phyloP scores from a whole-genome alignment of 2,113 vertebrate species.

The Ameiurus melas region DNA sequence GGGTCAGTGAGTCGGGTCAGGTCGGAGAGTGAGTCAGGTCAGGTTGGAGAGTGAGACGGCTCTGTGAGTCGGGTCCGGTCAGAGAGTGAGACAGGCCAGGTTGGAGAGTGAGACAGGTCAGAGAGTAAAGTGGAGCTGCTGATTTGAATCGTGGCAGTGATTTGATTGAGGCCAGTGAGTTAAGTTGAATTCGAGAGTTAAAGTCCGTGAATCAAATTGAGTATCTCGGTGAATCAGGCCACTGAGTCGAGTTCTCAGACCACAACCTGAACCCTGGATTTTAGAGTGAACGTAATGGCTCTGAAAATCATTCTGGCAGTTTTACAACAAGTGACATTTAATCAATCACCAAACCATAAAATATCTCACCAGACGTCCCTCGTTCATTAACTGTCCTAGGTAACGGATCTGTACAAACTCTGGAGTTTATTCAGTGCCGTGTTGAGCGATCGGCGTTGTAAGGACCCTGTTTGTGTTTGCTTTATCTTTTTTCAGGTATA shows the following conservation, averaged over 20 bases:
- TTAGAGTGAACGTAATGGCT: background rate
- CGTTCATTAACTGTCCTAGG: background rate
- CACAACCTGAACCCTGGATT: background rate
- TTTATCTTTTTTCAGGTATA: conserved; percentile 67
- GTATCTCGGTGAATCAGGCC: background rate
- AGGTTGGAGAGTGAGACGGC: background rate
- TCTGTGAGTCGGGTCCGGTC: background rate
- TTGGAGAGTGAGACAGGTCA: background rate
- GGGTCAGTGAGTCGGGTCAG: background rate
- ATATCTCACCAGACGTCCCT: background rate
- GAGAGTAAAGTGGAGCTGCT: background rate
- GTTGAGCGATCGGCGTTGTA: background rate
- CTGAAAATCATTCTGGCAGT: background rate
- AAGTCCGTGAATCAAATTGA: background rate
- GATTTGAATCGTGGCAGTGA: background rate
- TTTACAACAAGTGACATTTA: background rate
- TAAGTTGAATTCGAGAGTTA: no score
- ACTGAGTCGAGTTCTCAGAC: background rate
- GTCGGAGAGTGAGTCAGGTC: background rate
- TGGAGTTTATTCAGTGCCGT: background rate
- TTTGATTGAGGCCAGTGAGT: background rate
- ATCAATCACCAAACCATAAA: background rate
- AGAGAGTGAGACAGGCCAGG: background rate
- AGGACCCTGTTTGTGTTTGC: background rate
- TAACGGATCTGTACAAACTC: background rate